Evolutionary conservation across 2,888 invertebrate genomes (phyloP), one percentile per base, ranked within the genome.

Genomic region (Sinopyrophorus schimmeli): DNA sequence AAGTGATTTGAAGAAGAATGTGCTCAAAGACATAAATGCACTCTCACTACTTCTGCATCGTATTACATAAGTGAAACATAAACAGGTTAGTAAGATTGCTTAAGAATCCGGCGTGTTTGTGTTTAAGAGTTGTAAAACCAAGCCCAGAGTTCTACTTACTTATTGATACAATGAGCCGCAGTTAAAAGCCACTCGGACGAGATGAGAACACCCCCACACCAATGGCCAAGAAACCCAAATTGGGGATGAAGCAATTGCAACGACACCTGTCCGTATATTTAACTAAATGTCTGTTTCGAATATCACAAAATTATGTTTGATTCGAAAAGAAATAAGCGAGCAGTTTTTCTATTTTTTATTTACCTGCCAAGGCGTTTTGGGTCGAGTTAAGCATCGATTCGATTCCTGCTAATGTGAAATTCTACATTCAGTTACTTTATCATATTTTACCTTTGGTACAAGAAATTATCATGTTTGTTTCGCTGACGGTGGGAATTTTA

Each of bases 161-260:
- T 93, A 74, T 89, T 86, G 47, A 94, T 83, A 73, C 93, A 94
- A 73, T 94, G 93, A 1, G 92, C 93, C 0, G 92, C 93, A 0
- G 93, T 93, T 38, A 94, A 77, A 10, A 93, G 79, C 92, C 92
- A 93, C 51, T 83, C 80, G 0, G 87, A 83, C 55, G 89, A 86
- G 42, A 94, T 87, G 35, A 94, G 80, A 5, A 93, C 92, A 0
- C 91, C 93, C 0, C 93, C 94, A 66, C 94, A 94, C 93, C 94
- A 94, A 71, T 94, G 94, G 0, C 92, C 92, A 54, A 94, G 84
- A 64, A 92, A 87, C 1, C 94, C 94, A 67, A 89, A 83, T 65
- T 87, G 90, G 0, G 93, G 93, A 65, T 93, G 93, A 10, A 92
- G 76, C 4, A 93, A 77, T 66, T 92, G 91, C 1, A 93, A 75